A percentile compares a stretch with the other conserved stretches of the same genome.
Conservation (phyloP, 2,113 vertebrate genomes). For the Tichodroma muraria region DNA sequence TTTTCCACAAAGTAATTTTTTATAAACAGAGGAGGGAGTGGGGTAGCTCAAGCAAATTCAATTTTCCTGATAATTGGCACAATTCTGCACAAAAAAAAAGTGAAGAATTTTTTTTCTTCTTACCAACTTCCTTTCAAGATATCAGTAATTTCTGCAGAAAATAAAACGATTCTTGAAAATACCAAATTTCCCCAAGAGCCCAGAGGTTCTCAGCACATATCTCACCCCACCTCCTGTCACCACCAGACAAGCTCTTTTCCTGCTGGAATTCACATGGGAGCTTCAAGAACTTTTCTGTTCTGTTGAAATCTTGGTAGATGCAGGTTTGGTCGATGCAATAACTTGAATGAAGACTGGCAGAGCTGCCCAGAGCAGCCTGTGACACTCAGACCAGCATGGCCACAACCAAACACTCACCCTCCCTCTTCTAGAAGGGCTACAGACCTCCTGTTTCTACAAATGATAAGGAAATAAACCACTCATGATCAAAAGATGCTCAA, state of each 20-base stretch:
- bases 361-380: neutral
- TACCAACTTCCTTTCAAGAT: neutral
- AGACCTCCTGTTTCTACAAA: neutral
- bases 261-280: neutral
- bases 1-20: neutral
- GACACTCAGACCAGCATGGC: rapidly evolving
- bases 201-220: neutral
- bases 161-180: neutral
- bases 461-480: neutral
- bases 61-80: neutral
- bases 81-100: neutral
- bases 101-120: neutral
- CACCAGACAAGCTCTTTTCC: neutral
- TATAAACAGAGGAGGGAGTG: neutral
- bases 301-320: neutral
- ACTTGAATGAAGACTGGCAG: neutral
- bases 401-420: neutral
- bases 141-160: neutral
- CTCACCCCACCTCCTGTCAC: neutral
- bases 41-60: neutral
- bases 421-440: neutral
- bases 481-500: neutral
- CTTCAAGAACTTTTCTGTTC: neutral
- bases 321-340: neutral
- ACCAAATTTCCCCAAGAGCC: neutral